Base-by-base conservation (phyloP, 1,140 invertebrate species). In the Temnothorax nylanderi region DNA sequence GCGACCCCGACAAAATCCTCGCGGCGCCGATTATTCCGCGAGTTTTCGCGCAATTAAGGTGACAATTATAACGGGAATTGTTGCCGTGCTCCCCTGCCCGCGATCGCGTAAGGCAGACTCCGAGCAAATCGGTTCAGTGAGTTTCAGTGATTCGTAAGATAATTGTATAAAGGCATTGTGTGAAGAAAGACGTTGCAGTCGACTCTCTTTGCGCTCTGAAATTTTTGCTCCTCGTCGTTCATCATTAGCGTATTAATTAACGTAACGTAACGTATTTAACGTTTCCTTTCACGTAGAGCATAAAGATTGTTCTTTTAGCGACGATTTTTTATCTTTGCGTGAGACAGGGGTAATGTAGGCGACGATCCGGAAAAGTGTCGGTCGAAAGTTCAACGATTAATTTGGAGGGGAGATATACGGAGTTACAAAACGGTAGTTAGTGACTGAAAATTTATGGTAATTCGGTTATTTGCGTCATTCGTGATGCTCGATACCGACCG, bases 391-490 rank as follows among this genome's bases (percentile, higher is more conserved):
- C 11, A 65, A 18, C 60, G 18, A 78, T 78, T 78, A 78, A 78
- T 67, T 65, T n/a, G 60, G 3, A 21, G 37, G 7, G n/a, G 11
- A 51, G 32, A 65, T 65, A 49, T 16, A 11, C 75, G 41, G 16
- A 21, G 44, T 34, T 65, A 26, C 44, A 18, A 65, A 65, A 37
- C 44, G 44, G 44, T 49, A 78, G 60, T 78, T 78, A 67, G 60
- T 5, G 44, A 44, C 18, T 78, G 76, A 67, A 26, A 78, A 78
- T 78, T 78, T 78, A 78, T 78, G 76, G 60, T 78, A 51, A 78
- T 78, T 78, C 60, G 26, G 60, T 78, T 78, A 78, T 78, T 78
- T 78, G 60, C 41, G 60, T 69, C 62, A 80, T 80, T 80, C 77
- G 32, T 21, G 77, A 69, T 54, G 47, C 47, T 41, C 47, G 54